Conservation (phyloP, 2,113 vertebrate species). For the Odontesthes bonariensis region DNA sequence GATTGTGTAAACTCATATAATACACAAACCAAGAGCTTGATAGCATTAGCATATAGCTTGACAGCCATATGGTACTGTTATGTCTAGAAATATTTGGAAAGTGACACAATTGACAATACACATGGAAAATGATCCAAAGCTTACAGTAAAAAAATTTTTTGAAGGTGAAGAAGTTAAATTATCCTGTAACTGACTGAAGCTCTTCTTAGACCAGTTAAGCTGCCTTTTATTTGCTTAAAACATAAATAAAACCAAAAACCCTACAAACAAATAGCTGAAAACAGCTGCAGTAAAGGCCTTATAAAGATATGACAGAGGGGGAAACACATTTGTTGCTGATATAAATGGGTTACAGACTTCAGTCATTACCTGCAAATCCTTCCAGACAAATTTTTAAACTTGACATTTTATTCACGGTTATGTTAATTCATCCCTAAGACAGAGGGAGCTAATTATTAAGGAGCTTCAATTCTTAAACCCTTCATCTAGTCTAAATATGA, state of each 20-base stretch:
- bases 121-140: too few species aligned
- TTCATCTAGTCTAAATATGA: background rate
- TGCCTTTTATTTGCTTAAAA: background rate
- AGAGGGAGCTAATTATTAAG: background rate
- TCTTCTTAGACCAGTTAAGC: background rate
- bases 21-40: too few species aligned
- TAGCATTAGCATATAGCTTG: too few species aligned
- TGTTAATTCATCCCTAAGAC: background rate
- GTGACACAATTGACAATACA: too few species aligned
- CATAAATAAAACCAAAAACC: background rate
- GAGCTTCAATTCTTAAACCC: background rate
- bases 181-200: too few species aligned
- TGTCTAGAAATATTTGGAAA: too few species aligned
- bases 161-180: too few species aligned
- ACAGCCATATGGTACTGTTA: too few species aligned
- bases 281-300: background rate
- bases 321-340: background rate
- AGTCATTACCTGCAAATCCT: background rate
- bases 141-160: too few species aligned
- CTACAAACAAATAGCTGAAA: background rate
- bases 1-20: too few species aligned
- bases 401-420: constrained; percentile 2
- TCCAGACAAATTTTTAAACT: background rate
- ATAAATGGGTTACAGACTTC: background rate
- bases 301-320: background rate